Evolutionary conservation across 2,797 vertebrate species (phyloP), one percentile per base, ranked within the genome.

Genomic region (Balearica regulorum): DNA sequence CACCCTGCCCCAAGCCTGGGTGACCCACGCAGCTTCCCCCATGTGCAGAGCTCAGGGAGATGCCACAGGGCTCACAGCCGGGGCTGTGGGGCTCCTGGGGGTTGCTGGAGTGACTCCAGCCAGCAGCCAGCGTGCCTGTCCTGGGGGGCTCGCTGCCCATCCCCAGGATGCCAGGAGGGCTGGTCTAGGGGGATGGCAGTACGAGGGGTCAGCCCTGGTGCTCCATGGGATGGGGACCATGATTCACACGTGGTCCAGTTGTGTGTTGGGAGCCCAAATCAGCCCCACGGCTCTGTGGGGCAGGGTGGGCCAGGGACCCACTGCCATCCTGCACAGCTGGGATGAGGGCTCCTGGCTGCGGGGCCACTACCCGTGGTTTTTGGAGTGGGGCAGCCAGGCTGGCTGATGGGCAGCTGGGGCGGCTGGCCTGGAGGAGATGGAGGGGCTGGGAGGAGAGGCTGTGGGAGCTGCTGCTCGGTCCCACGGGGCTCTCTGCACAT

Each of bases 191-290:
- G 17, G 20, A 28, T 75, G 70, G 20, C 81, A 72, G 58, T 31
- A 37, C 16, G 39, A 55, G 31, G 39, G 22, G 10, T 28, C 51
- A 46, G 51, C n/a, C 68, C 44, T 10, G 55, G 17, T 16, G 33
- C 54, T 68, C 31, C 2, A 0, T 41, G 77, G n/a, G 5, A 4
- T 20, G 29, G 19, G 43, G 29, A 53, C 35, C 41, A 10, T 0
- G 0, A 16, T 6, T 48, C 28, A 21, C 35, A 28, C 0, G 0
- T 22, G 69, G 54, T 49, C 55, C 41, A 78, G 72, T 29, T 61
- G 33, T 3, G 11, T 39, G 29, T 39, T 6, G 14, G 72, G 69
- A 66, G 12, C 26, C 48, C 80, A 49, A 8, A n/a, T 7, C 3
- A 5, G 11, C 41, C 58, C 26, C 55, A 10, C 13, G 33, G 81